These are phyloP conservation scores for Listrodromus nycthemerus DNA, from an alignment of 2,888 invertebrate genomes.

Conservation along the genomic window DNA sequence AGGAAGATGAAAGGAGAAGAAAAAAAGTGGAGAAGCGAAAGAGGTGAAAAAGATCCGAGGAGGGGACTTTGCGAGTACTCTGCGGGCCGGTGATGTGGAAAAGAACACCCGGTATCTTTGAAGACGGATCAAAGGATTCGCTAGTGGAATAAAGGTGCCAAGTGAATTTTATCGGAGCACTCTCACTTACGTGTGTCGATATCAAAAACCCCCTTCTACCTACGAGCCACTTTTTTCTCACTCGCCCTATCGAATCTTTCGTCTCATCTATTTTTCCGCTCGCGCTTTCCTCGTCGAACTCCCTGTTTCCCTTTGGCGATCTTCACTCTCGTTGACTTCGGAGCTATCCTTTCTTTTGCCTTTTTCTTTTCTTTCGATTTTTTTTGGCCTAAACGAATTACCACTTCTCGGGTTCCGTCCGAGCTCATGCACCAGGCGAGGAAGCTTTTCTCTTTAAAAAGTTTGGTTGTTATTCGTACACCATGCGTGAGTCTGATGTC, in stretches of 20 bases:
- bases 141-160: conserved; percentile 65
- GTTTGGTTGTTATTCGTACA: not conserved
- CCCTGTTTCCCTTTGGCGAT: not conserved
- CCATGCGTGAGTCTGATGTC: not conserved
- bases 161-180: conserved; percentile 69
- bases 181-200: conserved; percentile 66
- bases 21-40: conserved; percentile 3
- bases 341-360: not conserved
- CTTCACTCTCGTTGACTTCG: conserved; percentile 9
- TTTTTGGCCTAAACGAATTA: conserved; percentile 17
- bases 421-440: not conserved
- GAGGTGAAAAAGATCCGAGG: conserved; percentile 39
- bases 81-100: conserved; percentile 65
- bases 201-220: conserved; percentile 32
- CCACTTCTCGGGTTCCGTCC: not conserved
- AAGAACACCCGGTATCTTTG: conserved; percentile 71
- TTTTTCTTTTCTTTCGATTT: not conserved
- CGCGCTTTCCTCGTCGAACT: not conserved
- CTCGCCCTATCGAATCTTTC: conserved; percentile 13
- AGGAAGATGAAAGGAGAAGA: conserved; percentile 6
- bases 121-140: conserved; percentile 69
- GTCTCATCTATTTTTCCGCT: conserved; percentile 14
- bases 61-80: conserved; percentile 60
- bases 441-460: conserved; percentile 5
- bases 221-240: conserved; percentile 20